Evolutionary conservation across 2,888 invertebrate genomes (phyloP), one percentile per base, ranked within the genome.

Genomic region (Crioceris asparagi): DNA sequence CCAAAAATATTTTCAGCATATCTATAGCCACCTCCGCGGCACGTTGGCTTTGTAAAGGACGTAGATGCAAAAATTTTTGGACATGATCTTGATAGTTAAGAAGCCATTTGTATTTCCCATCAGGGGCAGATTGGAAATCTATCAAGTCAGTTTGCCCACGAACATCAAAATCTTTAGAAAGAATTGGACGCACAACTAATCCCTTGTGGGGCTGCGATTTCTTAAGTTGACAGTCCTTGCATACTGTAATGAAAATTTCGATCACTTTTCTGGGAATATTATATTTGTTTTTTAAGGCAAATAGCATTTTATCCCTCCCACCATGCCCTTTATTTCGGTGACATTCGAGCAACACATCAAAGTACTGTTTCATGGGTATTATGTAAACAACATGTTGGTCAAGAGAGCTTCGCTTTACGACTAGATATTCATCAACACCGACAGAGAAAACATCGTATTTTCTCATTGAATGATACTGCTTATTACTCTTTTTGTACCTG

Each of bases 1-100:
- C 35, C 4, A 46, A 32, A 39, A 47, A 49, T 30, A 44, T 45
- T 35, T 48, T 44, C 14, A 44, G 15, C 14, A 46, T 25, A 21
- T 44, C 35, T 11, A 21, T 18, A 5, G 39, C 36, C n/a, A 45
- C 37, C 29, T 43, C 33, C n/a, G 15, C 19, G 17, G 35, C 31
- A 11, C 21, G 11, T 32, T 45, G 41, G n/a, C 35, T 19, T 29
- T 31, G 23, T 21, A 45, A n/a, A 1, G 41, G 32, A 17, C 45
- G 36, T n/a, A 45, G 30, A 32, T 16, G 29, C n/a, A 39, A 27
- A 31, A 36, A 46, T 40, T 46, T 46, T 4, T 36, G 40, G 7
- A 34, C 14, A 26, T 45, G 39, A 23, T 44, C 37, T 38, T 41
- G 43, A 14, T 46, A 44, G 32, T 44, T 37, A 15, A 44, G 17